These are phyloP conservation scores for Gasterosteus aculeatus DNA, from an alignment of 2,113 vertebrate species.

Conservation along the genomic window DNA sequence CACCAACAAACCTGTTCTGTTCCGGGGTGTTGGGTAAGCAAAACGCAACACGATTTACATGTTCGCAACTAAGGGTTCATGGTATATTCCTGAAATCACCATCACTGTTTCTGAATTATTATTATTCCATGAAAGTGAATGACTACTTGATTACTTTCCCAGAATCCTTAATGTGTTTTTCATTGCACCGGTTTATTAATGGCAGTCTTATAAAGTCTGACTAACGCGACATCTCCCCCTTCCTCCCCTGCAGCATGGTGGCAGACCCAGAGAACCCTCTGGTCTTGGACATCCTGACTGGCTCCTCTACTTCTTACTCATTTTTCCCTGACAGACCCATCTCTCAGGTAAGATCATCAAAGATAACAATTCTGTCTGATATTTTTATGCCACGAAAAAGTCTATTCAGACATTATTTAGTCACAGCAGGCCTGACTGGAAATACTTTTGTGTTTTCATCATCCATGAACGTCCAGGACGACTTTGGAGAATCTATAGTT, in stretches of 20 bases:
- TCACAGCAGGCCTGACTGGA: background rate
- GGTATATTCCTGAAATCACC: background rate
- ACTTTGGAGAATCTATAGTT: background rate
- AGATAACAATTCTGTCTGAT: background rate
- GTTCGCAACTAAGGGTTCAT: background rate
- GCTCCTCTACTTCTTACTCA: conserved; percentile 95
- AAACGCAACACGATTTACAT: background rate
- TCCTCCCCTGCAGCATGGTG: conserved; percentile 86
- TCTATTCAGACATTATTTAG: background rate
- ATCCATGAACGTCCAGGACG: background rate
- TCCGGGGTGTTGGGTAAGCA: conserved; percentile 95
- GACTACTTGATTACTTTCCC: background rate
- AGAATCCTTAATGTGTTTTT: background rate
- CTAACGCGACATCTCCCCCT: rapidly evolving
- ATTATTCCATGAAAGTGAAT: background rate
- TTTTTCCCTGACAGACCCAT: conserved; percentile 96
- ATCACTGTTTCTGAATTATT: background rate
- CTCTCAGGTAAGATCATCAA: conserved; percentile 85
- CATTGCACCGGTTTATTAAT: background rate
- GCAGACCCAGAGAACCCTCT: conserved; percentile 97
- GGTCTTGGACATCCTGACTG: conserved; percentile 97
- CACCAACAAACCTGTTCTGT: conserved; percentile 89
- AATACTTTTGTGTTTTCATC: background rate
- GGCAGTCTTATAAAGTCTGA: background rate
- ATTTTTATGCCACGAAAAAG: background rate